Base-by-base conservation (phyloP, 1,140 invertebrate species). In the Steinernema khuongi region DNA sequence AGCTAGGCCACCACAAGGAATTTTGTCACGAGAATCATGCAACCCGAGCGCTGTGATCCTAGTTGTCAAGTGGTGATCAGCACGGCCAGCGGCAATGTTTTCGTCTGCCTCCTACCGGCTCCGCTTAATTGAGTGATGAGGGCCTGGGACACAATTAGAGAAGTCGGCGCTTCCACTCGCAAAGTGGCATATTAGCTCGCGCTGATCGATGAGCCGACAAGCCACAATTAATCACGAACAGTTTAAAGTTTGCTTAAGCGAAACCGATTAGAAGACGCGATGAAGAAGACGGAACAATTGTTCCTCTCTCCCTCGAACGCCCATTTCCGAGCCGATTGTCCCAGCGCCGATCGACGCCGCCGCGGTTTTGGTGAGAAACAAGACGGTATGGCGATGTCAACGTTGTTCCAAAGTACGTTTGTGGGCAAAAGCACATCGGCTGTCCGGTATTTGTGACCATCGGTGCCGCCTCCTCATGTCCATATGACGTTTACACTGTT, bases 241-340 rank as follows among this genome's bases (percentile, higher is more conserved):
- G 50, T 60, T 60, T 60, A 60, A 60, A 60, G 50, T 60, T 60
- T 60, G 50, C 50, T 60, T 60, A 60, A 60, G 50, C 50, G 50
- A 60, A 60, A 60, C 14, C 50, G 19, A 60, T 60, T 60, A 60
- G 50, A 60, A 14, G 50, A 11, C 11, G 22, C 50, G 50, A 22
- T 26, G 50, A 22, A 60, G 50, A 60, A 60, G 50, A 22, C 50
- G 50, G 50, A 60, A 60, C 50, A 60, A 60, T 60, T 60, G 50
- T 60, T 22, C 7, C 36, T 60, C 19, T 26, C 26, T 22, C 26
- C 26, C 50, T 7, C 50, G 19, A 26, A 60, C 50, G 50, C 19
- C 50, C 4, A 26, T 60, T 60, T 60, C 26, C 50, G 50, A 22
- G 19, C 14, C 4, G 26, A 60, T 60, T 60, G 14, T 26, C 26